Conservation (phyloP, 2,888 invertebrate species). For the Synanthedon andrenaeformis region DNA sequence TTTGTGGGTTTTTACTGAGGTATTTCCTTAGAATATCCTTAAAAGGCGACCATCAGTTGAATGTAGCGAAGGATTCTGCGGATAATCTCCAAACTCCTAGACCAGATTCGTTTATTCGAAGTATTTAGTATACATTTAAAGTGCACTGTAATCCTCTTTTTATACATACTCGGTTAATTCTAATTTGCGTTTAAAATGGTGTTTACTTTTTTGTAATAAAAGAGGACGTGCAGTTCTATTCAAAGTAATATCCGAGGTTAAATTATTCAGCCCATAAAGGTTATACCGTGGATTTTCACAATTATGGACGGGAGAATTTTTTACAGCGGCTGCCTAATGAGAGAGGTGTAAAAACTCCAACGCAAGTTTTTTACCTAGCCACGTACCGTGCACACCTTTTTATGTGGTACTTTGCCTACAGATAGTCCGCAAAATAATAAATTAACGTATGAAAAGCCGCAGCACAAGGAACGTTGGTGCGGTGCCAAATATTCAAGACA, state of each 20-base stretch:
- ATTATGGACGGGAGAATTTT: conserved; percentile 33
- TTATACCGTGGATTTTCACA: conserved; percentile 32
- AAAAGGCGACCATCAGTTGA: too few species aligned
- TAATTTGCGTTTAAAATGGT: conserved; percentile 2
- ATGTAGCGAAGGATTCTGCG: too few species aligned
- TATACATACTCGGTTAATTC: not conserved
- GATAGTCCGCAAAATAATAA: not conserved
- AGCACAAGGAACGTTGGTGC: not conserved
- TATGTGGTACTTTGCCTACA: not conserved
- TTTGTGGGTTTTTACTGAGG: too few species aligned
- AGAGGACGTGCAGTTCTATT: conserved; percentile 19
- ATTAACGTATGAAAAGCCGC: not conserved
- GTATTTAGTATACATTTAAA: too few species aligned
- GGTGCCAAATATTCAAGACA: not conserved
- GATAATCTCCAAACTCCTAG: too few species aligned
- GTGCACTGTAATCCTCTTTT: not conserved
- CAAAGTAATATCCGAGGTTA: conserved; percentile 25
- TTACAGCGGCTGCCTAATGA: conserved; percentile 35
- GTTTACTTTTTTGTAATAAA: conserved; percentile 21
- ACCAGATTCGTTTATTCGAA: too few species aligned
- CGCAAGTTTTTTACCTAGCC: not conserved
- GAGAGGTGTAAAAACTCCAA: conserved; percentile 20
- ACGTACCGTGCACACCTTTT: not conserved
- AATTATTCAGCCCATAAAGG: conserved; percentile 31
- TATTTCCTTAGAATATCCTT: too few species aligned